Base-by-base conservation (phyloP, 2,888 invertebrate genomes). In the Boloria selene region DNA sequence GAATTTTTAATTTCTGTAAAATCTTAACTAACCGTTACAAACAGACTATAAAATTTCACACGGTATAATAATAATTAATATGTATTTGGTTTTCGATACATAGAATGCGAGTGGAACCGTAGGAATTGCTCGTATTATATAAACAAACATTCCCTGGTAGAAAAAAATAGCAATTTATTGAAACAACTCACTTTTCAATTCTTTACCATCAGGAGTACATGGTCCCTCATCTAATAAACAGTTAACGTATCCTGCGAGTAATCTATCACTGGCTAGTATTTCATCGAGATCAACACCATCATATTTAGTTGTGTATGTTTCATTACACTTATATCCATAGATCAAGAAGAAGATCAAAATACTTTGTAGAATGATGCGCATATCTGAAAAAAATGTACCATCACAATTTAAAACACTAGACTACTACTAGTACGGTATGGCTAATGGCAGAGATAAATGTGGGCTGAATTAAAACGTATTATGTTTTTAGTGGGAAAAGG, bases 281-380 rank as follows among this genome's bases (percentile, higher is more conserved):
- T 95, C 94, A 68, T 96, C 95, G 66, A 96, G 77, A 79, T 96
- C 93, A 42, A 96, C 86, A 71, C 95, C 94, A 76, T 96, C 96
- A 74, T 95, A 96, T 77, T 94, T 95, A 14, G 93, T 94, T 1
- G 95, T 95, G 79, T 96, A 96, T 0, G 80, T 83, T 0, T 64
- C 22, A 4, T 64, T 65, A 16, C 72, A 63, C 42, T 55, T 14
- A 17, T 61, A 63, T 38, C 60, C 63, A 14, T 66, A 64, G 3
- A 73, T 17, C 5, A 73, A 58, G 50, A 59, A 66, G 3, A 72
- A 44, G 16, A 75, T 51, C 17, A 75, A 13, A 1, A 72, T n/a
- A 47, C 45, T 53, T 7, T 54, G 51, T 18, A 61, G n/a, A 0
- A 70, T 22, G 13, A 61, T 45, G 18, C 72, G 71, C 74, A 78